phyloP scores from a whole-genome alignment of 1,140 invertebrate species.

The Cotesia glomerata region DNA sequence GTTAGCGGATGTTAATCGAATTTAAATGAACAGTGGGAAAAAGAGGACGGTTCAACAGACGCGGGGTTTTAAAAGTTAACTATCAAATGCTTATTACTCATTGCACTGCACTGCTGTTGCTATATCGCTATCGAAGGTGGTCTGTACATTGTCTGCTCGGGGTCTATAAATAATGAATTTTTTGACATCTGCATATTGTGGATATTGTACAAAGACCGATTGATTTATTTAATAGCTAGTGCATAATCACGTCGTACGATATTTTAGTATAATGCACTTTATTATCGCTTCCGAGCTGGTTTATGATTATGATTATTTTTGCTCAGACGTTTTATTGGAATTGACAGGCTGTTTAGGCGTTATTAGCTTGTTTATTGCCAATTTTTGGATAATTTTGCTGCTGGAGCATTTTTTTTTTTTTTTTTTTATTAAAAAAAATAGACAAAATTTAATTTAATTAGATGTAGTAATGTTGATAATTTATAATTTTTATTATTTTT shows the following conservation, averaged over 20 bases:
- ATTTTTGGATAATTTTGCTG: too few relatives aligned
- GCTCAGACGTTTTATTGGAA: too few relatives aligned
- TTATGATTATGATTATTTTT: too few relatives aligned
- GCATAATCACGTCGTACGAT: slow-evolving; percentile 42
- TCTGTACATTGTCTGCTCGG: slow-evolving; percentile 49
- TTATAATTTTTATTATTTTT: too few relatives aligned
- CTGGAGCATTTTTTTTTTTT: too few relatives aligned
- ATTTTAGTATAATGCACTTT: slow-evolving; percentile 26
- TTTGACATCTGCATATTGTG: slow-evolving; percentile 30
- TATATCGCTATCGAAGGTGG: slow-evolving; percentile 38
- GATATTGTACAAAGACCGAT: slow-evolving; percentile 15
- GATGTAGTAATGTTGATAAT: too few relatives aligned
- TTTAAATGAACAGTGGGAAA: not conserved
- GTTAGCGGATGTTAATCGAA: not conserved
- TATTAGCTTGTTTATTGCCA: too few relatives aligned
- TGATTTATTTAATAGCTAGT: slow-evolving; percentile 31
- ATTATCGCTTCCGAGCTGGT: not conserved
- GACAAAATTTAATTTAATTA: too few relatives aligned
- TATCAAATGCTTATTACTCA: not conserved
- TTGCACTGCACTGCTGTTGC: too few relatives aligned
- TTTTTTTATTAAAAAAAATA: too few relatives aligned
- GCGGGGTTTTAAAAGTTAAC: not conserved
- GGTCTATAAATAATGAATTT: slow-evolving; percentile 52
- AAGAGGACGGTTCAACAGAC: not conserved
- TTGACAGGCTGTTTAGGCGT: too few relatives aligned